These are phyloP conservation scores for Deilephila elpenor DNA, from an alignment of 2,888 invertebrate genomes.

Conservation along the genomic window DNA sequence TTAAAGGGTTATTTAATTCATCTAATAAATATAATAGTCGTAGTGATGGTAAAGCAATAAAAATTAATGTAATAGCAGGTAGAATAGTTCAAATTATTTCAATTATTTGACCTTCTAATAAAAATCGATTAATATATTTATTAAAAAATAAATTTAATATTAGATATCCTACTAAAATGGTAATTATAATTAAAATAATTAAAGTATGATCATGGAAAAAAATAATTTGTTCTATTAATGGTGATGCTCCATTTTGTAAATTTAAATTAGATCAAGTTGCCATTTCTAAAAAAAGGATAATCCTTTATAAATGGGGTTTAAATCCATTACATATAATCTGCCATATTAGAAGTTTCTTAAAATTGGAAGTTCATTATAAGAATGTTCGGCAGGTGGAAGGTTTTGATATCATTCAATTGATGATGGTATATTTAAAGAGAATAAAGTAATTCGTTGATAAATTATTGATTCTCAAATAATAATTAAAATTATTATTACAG, in stretches of 20 bases:
- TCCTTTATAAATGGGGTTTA: constrained; percentile 88
- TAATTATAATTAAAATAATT: constrained; percentile 86
- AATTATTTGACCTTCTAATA: constrained; percentile 85
- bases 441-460: constrained; percentile 79
- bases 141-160: constrained; percentile 84
- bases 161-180: constrained; percentile 84
- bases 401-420: constrained; percentile 87
- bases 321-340: constrained; percentile 85
- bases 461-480: constrained; percentile 86
- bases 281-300: constrained; percentile 86
- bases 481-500: constrained; percentile 85
- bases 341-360: constrained; percentile 86
- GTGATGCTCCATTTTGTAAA: constrained; percentile 86
- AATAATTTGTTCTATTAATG: constrained; percentile 87
- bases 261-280: constrained; percentile 84
- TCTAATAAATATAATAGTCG: constrained; percentile 86
- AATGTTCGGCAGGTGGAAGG: constrained; percentile 84
- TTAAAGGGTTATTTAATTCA: constrained; percentile 84
- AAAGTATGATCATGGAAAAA: constrained; percentile 87
- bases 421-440: constrained; percentile 76
- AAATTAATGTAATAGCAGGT: constrained; percentile 85
- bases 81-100: constrained; percentile 87
- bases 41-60: constrained; percentile 86
- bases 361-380: constrained; percentile 84
- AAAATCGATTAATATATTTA: constrained; percentile 82